Percentiles rank a stretch among this genome's conserved stretches.
Evolutionary conservation across 2,797 vertebrate species (phyloP).

Genomic region (Prunella strophiata): DNA sequence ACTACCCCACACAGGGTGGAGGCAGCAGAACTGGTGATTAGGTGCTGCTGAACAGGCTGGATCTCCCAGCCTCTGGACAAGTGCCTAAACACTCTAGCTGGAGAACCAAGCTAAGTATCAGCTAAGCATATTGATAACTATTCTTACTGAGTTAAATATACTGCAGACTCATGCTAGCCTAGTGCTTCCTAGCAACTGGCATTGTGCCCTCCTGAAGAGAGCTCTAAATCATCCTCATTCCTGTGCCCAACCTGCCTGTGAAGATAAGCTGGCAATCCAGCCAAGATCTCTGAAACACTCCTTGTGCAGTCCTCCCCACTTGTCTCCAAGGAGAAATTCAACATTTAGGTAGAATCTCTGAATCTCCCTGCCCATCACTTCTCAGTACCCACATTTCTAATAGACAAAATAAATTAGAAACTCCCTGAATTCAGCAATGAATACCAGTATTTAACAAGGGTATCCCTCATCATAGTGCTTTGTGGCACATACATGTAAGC

Average conservation of each 20-base stretch:
- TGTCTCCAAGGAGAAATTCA: neutral
- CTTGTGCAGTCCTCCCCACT: neutral
- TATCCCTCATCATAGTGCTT: neutral
- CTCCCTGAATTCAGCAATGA: neutral
- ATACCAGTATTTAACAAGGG: neutral
- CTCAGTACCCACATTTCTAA: neutral
- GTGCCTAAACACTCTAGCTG: neutral
- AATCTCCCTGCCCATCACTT: neutral
- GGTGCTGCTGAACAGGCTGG: neutral
- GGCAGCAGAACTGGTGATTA: neutral
- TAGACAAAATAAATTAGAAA: neutral
- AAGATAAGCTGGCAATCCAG: neutral
- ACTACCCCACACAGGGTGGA: accelerated
- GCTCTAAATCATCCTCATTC: neutral
- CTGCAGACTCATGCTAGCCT: neutral
- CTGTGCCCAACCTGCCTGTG: neutral
- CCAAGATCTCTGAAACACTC: neutral
- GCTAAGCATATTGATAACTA: neutral
- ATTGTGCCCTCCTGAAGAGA: neutral
- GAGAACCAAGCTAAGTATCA: neutral
- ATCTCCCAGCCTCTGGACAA: neutral
- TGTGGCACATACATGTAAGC: neutral
- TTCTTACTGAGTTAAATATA: neutral
- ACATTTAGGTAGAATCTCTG: neutral
- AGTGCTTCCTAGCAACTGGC: neutral